A percentile compares a stretch with the other conserved stretches of the same genome.
Conservation (phyloP, 2,888 invertebrate genomes). For the Drosophila neutralis region DNA sequence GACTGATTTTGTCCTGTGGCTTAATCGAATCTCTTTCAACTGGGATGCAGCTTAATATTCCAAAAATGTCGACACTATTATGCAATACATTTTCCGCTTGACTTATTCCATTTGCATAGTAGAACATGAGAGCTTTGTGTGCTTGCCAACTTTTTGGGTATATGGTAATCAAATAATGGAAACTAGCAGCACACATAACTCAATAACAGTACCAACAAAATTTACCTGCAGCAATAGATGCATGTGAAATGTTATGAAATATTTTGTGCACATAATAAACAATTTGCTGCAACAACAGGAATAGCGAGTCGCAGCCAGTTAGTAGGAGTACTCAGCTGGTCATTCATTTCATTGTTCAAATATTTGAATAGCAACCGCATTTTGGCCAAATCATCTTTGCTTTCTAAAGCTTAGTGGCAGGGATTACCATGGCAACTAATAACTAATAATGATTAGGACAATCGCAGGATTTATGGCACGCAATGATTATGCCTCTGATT, state of each 20-base stretch:
- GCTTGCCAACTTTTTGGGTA: conserved; percentile 28
- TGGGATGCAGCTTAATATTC: conserved; percentile 10
- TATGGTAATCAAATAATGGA: conserved; percentile 44
- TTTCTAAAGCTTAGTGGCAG: conserved; percentile 25
- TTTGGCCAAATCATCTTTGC: conserved; percentile 16
- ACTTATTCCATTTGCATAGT: conserved; percentile 37
- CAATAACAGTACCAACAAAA: conserved; percentile 4
- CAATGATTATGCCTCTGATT: conserved; percentile 17
- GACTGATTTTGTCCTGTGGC: neutral
- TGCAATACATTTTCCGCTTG: conserved; percentile 26
- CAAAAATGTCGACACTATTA: conserved; percentile 18
- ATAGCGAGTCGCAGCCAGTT: neutral
- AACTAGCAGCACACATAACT: conserved; percentile 4
- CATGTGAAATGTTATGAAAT: conserved; percentile 45
- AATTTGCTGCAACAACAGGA: conserved; percentile 44
- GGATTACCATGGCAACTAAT: neutral
- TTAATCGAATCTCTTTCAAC: neutral
- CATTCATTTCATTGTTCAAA: conserved; percentile 65
- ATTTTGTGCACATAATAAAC: conserved; percentile 50
- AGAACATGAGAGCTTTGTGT: conserved; percentile 8
- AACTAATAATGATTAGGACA: neutral
- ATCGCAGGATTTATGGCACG: neutral
- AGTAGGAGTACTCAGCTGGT: neutral
- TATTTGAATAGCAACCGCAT: conserved; percentile 51
- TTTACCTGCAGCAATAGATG: conserved; percentile 8